These are phyloP conservation scores for Drosophila sturtevanti DNA, from an alignment of 1,140 invertebrate genomes.

Conservation along the genomic window DNA sequence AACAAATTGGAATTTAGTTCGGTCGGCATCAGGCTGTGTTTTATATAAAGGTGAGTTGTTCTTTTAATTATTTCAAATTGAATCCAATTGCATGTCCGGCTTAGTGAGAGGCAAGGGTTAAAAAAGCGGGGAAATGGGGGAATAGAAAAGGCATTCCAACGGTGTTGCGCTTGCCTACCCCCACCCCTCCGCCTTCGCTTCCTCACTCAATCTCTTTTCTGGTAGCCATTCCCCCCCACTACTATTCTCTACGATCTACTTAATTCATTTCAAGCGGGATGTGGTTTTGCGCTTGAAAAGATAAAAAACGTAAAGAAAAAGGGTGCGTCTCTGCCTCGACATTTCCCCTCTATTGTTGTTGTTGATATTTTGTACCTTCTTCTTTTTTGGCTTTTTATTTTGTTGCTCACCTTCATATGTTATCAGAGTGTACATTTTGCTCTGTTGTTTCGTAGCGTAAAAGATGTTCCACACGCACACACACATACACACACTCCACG, in stretches of 20 bases:
- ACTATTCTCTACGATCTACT: constrained; percentile 28
- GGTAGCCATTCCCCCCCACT: constrained; percentile 21
- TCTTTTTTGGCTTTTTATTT: constrained; percentile 67
- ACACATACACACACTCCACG: not conserved
- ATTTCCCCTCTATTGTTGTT: constrained; percentile 54
- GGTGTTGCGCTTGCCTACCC: constrained; percentile 13
- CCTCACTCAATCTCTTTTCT: constrained; percentile 22
- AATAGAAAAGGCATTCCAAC: too few species aligned
- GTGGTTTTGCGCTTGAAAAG: constrained; percentile 70
- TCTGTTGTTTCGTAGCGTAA: constrained; percentile 53
- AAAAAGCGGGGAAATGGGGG: too few species aligned
- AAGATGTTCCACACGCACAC: constrained; percentile 30
- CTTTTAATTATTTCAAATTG: constrained; percentile 54
- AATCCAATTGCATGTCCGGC: constrained; percentile 58
- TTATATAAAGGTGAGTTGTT: not conserved
- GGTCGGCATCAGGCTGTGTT: not conserved
- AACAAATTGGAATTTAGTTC: constrained; percentile 16
- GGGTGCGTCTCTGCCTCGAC: constrained; percentile 61
- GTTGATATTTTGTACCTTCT: constrained; percentile 48
- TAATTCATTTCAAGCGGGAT: constrained; percentile 61
- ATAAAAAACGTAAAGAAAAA: constrained; percentile 64
- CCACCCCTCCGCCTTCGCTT: constrained; percentile 64
- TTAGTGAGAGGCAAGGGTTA: constrained; percentile 32
- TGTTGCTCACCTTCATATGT: constrained; percentile 76
- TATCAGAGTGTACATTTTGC: constrained; percentile 69